These are phyloP conservation scores for Sarcoramphus papa DNA, from an alignment of 2,797 vertebrate species.

Conservation along the genomic window DNA sequence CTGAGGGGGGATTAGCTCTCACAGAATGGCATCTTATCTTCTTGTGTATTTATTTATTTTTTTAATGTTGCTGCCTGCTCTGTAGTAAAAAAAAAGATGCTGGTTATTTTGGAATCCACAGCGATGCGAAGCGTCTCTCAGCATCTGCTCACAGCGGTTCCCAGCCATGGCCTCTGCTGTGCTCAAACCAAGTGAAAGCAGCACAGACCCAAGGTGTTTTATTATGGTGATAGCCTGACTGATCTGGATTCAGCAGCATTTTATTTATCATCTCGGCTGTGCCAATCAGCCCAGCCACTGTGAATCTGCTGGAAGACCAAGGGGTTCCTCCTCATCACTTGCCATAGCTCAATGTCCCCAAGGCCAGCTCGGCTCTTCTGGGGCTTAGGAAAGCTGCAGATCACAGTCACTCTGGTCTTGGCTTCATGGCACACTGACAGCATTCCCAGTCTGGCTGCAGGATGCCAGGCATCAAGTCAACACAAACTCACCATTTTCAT, in stretches of 20 bases:
- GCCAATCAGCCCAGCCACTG: neutral
- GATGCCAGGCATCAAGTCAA: neutral
- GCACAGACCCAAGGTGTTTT: neutral
- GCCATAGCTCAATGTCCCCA: neutral
- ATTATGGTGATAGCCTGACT: neutral
- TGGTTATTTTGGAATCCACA: neutral
- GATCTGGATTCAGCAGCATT: neutral
- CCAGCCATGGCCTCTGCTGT: neutral
- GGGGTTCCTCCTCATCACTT: neutral
- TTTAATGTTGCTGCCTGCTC: neutral
- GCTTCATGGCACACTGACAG: neutral
- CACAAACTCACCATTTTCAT: neutral
- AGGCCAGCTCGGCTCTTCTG: neutral
- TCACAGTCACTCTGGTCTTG: neutral
- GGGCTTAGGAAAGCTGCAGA: neutral
- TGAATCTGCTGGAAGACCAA: neutral
- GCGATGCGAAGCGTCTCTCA: fast-evolving
- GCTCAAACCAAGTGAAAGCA: neutral
- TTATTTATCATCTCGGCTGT: neutral
- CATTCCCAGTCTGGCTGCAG: neutral
- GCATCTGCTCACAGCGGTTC: neutral
- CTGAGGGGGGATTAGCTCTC: neutral
- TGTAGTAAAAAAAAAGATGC: neutral
- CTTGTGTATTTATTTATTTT: neutral
- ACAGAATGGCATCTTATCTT: neutral